A percentile compares a stretch with the other conserved stretches of the same genome.
phyloP scores from a whole-genome alignment of 35 echinoderm and acorn worm species.

The Apostichopus parvimensis region DNA sequence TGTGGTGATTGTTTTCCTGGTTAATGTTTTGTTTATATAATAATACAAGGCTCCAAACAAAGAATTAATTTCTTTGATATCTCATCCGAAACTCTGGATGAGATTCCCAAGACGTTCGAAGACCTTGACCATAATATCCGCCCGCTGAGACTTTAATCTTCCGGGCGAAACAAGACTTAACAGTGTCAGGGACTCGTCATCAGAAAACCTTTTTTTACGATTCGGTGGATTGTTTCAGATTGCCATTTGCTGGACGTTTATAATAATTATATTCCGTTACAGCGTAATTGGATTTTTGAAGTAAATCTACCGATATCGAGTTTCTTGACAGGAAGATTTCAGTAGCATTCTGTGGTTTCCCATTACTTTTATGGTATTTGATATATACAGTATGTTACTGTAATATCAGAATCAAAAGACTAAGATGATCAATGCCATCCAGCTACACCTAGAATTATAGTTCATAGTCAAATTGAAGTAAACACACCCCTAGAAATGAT shows the following conservation, averaged over 20 bases:
- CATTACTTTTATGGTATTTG: background rate
- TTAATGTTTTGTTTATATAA: conserved; percentile 1
- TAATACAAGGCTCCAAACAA: background rate
- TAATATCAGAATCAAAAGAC: background rate
- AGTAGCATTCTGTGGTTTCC: background rate
- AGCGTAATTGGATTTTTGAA: conserved; percentile 8
- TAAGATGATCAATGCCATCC: background rate
- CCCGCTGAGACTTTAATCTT: background rate
- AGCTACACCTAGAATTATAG: background rate
- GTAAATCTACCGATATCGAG: background rate
- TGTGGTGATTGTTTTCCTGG: background rate
- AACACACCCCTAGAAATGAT: background rate
- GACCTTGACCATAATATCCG: conserved; percentile 26
- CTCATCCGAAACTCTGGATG: background rate
- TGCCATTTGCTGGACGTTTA: background rate
- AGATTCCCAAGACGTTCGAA: background rate
- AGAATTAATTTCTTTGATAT: background rate
- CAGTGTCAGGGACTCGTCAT: background rate
- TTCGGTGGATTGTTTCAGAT: background rate
- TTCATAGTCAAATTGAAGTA: background rate
- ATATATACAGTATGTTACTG: background rate
- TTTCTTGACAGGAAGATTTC: background rate
- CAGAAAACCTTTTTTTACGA: background rate
- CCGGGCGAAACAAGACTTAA: background rate
- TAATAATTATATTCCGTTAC: background rate